A percentile compares a stretch with the other conserved stretches of the same genome.
These are phyloP conservation scores for Tipula helvola DNA, from an alignment of 2,888 invertebrate genomes.

Conservation along the genomic window DNA sequence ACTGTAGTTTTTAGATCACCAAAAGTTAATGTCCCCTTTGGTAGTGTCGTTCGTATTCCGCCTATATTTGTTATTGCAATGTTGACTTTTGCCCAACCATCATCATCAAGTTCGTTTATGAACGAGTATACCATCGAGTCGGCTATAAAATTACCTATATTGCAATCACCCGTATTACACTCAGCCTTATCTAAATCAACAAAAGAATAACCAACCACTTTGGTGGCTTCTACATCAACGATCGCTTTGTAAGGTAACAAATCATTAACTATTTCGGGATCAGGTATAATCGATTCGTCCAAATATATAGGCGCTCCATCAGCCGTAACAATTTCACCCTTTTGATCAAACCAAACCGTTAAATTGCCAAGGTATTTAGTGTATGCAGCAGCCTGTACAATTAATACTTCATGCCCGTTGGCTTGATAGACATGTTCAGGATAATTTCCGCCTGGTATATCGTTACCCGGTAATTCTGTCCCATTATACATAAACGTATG, in stretches of 20 bases:
- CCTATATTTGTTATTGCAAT: conserved; percentile 58
- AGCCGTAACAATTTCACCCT: conserved; percentile 51
- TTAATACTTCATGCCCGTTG: conserved; percentile 34
- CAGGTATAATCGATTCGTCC: conserved; percentile 43
- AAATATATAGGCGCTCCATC: conserved; percentile 62
- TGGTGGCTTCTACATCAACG: conserved; percentile 42
- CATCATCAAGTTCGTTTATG: conserved; percentile 33
- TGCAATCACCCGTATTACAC: conserved; percentile 63
- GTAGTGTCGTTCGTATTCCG: conserved; percentile 56
- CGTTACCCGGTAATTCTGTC: conserved; percentile 42
- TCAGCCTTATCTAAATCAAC: conserved; percentile 44
- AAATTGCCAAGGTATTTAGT: conserved; percentile 69
- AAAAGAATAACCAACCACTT: conserved; percentile 44
- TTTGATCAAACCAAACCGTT: conserved; percentile 52
- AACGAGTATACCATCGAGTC: conserved; percentile 51
- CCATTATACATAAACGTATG: conserved; percentile 65
- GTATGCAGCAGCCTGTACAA: conserved; percentile 61
- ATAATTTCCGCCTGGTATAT: conserved; percentile 48
- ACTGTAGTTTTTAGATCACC: conserved; percentile 53
- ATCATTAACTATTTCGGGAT: conserved; percentile 22
- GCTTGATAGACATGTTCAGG: conserved; percentile 48
- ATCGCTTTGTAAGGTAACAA: conserved; percentile 45
- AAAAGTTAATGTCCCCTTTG: conserved; percentile 41
- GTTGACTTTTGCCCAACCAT: conserved; percentile 53
- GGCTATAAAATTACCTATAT: conserved; percentile 57